Evolutionary conservation across 2,113 vertebrate species (phyloP).

Genomic region (Alligator mississippiensis): DNA sequence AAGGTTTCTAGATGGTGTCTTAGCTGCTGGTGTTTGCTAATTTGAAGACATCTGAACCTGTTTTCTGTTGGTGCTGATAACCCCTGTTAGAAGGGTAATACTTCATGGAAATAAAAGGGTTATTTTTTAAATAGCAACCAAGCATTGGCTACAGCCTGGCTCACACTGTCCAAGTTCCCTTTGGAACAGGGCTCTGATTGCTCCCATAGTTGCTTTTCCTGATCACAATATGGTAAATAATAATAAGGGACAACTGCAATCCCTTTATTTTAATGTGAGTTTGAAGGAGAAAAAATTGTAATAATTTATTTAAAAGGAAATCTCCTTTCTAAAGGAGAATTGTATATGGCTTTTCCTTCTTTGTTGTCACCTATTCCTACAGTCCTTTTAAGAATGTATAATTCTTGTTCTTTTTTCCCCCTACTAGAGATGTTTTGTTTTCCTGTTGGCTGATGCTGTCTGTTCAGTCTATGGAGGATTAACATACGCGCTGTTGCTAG

Average conservation of each 20-base stretch:
- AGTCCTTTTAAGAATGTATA: slow-evolving; percentile 42
- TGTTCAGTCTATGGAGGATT: slow-evolving; percentile 71
- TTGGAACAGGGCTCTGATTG: not conserved
- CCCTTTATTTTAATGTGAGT: not conserved
- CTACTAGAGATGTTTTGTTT: slow-evolving; percentile 62
- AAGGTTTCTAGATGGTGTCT: too few species aligned
- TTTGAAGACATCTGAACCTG: not conserved
- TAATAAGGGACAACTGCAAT: not conserved
- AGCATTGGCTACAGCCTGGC: slow-evolving; percentile 31
- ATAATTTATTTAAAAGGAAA: slow-evolving; percentile 42
- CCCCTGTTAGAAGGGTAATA: not conserved
- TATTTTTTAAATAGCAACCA: slow-evolving; percentile 43
- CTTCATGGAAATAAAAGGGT: not conserved
- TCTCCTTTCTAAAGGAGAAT: slow-evolving; percentile 43
- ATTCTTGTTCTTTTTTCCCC: slow-evolving; percentile 60
- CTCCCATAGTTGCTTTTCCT: slow-evolving; percentile 15
- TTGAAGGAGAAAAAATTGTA: not conserved
- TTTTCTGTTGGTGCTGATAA: not conserved
- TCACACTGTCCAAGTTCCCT: slow-evolving; percentile 42
- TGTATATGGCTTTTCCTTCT: slow-evolving; percentile 20
- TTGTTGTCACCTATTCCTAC: slow-evolving; percentile 38
- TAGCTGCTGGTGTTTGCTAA: too few species aligned
- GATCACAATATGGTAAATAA: not conserved
- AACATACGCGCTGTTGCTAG: slow-evolving; percentile 71
- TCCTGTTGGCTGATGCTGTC: slow-evolving; percentile 69